Base-by-base conservation (phyloP, 2,888 invertebrate species). In the Philhelius pedissequus region DNA sequence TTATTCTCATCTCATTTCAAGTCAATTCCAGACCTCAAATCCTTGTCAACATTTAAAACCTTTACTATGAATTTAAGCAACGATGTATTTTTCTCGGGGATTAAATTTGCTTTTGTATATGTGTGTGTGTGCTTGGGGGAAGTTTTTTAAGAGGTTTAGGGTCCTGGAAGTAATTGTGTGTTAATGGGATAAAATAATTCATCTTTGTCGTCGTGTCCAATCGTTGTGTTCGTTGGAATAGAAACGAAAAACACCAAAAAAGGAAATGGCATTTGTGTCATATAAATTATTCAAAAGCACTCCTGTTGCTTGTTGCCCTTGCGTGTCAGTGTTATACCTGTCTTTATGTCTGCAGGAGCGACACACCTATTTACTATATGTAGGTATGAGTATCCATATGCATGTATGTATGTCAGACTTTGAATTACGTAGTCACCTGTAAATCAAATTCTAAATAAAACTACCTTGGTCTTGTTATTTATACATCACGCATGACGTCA, bases 251-350 rank as follows among this genome's bases (percentile, higher is more conserved):
- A 43, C 25, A 27, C 1, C 18, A 15, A 35, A 35, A 56, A n/a
- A 27, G 38, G 18, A 38, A 62, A 62, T 18, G 27, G 11, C 18
- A 62, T 62, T 60, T 43, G 9, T 40, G 62, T 43, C 7, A 9
- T 43, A 43, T 60, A 40, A 60, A 40, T 60, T 43, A 60, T 60
- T 60, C 18, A 43, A 58, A 60, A 27, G 15, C 11, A 40, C 25
- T 60, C 56, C 58, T 60, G 58, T 60, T 60, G 58, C 25, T 60
- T n/a, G 15, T 40, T 60, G 54, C 54, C n/a, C n/a, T 32, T 56
- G 60, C 60, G 60, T 60, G 60, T 60, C 4, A 3, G 5, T 1
- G 2, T 8, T 4, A 4, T 5, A 9, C 7, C 22, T 60, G 35
- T 38, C 58, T 13, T 58, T 11, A n/a, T 27, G 27, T 27, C 27